Conservation (phyloP, 2,113 vertebrate species). For the Aegotheles bennettii region DNA sequence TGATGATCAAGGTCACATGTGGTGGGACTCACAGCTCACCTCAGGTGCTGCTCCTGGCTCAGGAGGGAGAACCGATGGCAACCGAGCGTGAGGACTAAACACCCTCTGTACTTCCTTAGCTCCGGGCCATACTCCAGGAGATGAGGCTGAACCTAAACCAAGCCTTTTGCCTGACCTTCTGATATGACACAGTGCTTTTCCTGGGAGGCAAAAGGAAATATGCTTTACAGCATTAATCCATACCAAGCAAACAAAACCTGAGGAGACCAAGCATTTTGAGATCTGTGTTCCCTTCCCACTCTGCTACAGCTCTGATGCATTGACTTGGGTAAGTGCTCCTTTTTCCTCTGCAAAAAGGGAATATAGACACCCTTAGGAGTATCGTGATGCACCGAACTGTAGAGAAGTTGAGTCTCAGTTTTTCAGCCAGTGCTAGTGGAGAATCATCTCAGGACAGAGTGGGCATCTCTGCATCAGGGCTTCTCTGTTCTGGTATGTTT, state of each 20-base stretch:
- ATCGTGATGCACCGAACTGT: background rate
- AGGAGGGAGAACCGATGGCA: fast-evolving
- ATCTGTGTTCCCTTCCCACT: background rate
- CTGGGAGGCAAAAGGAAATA: background rate
- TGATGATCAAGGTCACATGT: background rate
- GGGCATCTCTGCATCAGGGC: background rate
- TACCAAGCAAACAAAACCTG: background rate
- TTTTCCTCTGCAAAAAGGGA: background rate
- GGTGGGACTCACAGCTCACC: background rate
- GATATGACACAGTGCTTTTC: background rate
- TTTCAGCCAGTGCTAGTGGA: background rate
- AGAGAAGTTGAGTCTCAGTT: background rate
- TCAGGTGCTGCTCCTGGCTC: background rate
- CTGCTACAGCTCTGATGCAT: background rate
- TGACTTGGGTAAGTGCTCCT: background rate
- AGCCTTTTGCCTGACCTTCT: background rate
- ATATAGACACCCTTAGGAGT: background rate
- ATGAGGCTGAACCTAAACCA: background rate
- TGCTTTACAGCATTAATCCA: background rate
- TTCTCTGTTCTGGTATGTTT: background rate
- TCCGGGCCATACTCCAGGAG: background rate
- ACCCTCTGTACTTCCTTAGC: background rate
- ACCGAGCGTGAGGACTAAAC: background rate
- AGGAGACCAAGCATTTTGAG: background rate
- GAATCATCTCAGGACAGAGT: background rate